Conservation (phyloP, 2,113 vertebrate genomes). For the Steatornis caripensis region DNA sequence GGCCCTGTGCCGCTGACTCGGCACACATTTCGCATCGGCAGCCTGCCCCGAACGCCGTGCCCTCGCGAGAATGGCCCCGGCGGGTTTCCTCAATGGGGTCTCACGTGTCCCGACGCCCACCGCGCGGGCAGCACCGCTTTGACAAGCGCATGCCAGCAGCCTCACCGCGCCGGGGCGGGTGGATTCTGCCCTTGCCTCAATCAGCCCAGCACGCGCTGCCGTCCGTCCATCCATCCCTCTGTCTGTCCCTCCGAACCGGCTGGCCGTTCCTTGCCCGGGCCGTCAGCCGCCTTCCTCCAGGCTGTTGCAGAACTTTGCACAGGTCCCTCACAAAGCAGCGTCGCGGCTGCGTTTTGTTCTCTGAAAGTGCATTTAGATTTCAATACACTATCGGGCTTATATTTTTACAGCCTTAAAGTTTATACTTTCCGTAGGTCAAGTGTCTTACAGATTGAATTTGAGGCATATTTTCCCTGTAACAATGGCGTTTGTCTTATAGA, state of each 20-base stretch:
- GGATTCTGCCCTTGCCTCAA: neutral
- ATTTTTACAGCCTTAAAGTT: neutral
- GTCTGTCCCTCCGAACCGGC: no score
- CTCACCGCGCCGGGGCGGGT: no score
- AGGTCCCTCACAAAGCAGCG: no score
- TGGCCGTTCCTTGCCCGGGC: no score
- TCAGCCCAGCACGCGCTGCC: neutral
- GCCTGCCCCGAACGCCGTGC: rapidly evolving
- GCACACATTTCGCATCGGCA: rapidly evolving
- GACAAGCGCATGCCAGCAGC: no score
- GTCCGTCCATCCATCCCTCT: no score
- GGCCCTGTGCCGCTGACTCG: rapidly evolving
- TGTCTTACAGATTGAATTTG: neutral
- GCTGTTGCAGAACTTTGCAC: no score
- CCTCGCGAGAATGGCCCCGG: no score
- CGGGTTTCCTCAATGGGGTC: neutral
- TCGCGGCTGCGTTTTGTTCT: no score
- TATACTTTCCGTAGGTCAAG: neutral
- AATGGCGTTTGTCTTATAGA: neutral
- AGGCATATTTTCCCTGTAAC: neutral
- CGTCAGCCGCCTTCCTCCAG: no score
- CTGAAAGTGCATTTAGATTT: neutral
- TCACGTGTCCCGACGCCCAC: no score
- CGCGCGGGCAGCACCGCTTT: no score
- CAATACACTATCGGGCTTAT: neutral